Evolutionary conservation across 2,888 invertebrate species (phyloP).

Genomic region (Lingula anatina): DNA sequence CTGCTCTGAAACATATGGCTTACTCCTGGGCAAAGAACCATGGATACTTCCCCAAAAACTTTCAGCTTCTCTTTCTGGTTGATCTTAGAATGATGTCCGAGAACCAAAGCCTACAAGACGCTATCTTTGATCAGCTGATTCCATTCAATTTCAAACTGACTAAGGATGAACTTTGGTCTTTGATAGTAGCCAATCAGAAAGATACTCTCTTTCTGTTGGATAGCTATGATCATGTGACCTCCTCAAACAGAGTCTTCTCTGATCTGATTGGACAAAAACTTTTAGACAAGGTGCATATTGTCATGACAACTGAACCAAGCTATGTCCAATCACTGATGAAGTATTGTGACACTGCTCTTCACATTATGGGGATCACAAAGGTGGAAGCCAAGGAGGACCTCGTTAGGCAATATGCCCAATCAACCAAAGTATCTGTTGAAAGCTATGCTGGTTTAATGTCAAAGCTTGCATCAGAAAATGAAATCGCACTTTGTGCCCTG

Average conservation of each 20-base stretch:
- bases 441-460: too few relatives aligned
- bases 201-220: conserved; percentile 34
- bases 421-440: too few relatives aligned
- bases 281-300: conserved; percentile 21
- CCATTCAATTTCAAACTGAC: conserved; percentile 23
- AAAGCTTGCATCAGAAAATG: too few relatives aligned
- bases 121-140: conserved; percentile 25
- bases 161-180: conserved; percentile 25
- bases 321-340: too few relatives aligned
- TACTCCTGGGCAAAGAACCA: conserved; percentile 32
- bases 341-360: too few relatives aligned
- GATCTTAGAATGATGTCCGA: conserved; percentile 17
- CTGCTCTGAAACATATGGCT: conserved; percentile 28
- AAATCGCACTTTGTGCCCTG: too few relatives aligned
- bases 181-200: conserved; percentile 24
- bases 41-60: conserved; percentile 19
- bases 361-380: too few relatives aligned
- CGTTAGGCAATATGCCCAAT: too few relatives aligned
- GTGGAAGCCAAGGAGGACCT: too few relatives aligned
- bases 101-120: conserved; percentile 15
- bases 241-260: conserved; percentile 11
- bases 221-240: conserved; percentile 23
- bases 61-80: conserved; percentile 22
- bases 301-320: too few relatives aligned
- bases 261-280: conserved; percentile 21